These are phyloP conservation scores for Paradoxurus hermaphroditus DNA, from an alignment of 2,113 vertebrate genomes.

Conservation along the genomic window DNA sequence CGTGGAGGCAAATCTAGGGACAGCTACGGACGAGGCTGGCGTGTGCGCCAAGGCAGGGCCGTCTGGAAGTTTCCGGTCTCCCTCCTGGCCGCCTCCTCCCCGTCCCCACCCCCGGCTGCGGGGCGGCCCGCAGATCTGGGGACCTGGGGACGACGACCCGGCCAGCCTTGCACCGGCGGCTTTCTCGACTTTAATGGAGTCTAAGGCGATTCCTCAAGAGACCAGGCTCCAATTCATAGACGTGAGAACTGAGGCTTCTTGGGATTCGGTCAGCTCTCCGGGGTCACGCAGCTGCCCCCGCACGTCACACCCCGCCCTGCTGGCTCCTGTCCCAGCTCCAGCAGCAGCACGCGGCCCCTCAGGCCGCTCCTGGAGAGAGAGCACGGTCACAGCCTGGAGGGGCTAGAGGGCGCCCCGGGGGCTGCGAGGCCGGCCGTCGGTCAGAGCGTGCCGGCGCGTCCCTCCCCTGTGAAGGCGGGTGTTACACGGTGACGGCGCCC, in stretches of 20 bases:
- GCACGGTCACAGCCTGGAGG: too few relatives aligned
- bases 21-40: rapidly evolving
- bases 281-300: not conserved
- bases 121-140: not conserved
- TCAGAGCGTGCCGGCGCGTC: rapidly evolving
- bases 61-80: too few relatives aligned
- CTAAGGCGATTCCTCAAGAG: not conserved
- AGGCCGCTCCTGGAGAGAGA: not conserved
- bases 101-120: rapidly evolving
- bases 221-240: not conserved
- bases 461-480: rapidly evolving
- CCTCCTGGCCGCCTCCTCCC: not conserved
- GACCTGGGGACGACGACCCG: too few relatives aligned
- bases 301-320: not conserved
- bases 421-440: not conserved
- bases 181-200: not conserved
- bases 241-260: not conserved
- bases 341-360: too few relatives aligned
- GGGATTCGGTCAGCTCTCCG: too few relatives aligned
- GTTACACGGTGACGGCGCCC: rapidly evolving
- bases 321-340: not conserved
- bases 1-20: not conserved
- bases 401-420: rapidly evolving
- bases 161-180: rapidly evolving
- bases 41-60: not conserved